A percentile compares a stretch with the other conserved stretches of the same genome.
phyloP scores from a whole-genome alignment of 2,797 vertebrate species.

The Anolis apletophallus region DNA sequence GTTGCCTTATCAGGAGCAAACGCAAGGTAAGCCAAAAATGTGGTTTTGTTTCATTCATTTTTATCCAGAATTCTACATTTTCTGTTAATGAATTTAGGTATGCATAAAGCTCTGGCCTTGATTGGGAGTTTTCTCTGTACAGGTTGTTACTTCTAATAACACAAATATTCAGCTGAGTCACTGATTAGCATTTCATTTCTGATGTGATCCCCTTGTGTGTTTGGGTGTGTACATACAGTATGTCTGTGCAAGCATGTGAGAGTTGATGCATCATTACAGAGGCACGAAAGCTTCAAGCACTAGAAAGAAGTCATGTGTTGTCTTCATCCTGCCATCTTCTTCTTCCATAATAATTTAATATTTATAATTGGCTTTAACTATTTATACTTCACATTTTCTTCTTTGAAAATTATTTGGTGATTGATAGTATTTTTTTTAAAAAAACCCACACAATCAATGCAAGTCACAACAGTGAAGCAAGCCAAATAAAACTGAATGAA shows the following conservation, averaged over 20 bases:
- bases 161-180: not conserved
- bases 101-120: conserved; percentile 56
- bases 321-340: not conserved
- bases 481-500: not conserved
- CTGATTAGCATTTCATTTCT: not conserved
- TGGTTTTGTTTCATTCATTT: conserved; percentile 66
- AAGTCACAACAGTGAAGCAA: too few relatives aligned
- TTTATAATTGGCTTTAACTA: not conserved
- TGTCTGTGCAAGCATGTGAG: not conserved
- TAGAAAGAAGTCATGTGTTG: not conserved
- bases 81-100: conserved; percentile 65
- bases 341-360: not conserved
- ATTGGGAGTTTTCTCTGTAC: not conserved
- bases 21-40: not conserved
- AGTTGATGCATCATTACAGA: not conserved
- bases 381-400: not conserved
- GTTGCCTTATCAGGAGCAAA: conserved; percentile 40
- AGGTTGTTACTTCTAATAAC: not conserved
- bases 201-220: not conserved
- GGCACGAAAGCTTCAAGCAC: not conserved
- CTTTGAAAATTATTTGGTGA: not conserved
- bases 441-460: not conserved
- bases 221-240: not conserved
- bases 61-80: conserved; percentile 65
- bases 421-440: not conserved